Conservation (phyloP, 2,113 vertebrate species). For the Alosa alosa region DNA sequence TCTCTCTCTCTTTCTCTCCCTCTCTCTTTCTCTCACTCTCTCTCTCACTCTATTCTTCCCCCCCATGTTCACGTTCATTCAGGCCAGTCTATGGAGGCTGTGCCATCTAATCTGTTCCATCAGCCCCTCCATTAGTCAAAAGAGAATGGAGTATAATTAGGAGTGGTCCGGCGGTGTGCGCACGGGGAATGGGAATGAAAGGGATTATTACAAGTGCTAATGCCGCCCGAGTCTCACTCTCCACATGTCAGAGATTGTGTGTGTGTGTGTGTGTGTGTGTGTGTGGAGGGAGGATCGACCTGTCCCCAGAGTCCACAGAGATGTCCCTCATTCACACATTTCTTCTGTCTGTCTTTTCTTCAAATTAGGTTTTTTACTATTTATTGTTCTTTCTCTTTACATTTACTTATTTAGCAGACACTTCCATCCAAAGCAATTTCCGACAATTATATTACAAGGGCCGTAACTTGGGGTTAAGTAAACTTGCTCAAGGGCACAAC, state of each 20-base stretch:
- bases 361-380: not conserved
- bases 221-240: not conserved
- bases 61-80: constrained; percentile 54
- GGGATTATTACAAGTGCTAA: constrained; percentile 30
- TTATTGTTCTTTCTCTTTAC: not conserved
- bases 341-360: not conserved
- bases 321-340: not conserved
- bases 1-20: constrained; percentile 35
- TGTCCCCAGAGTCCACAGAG: not conserved
- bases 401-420: not conserved
- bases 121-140: constrained; percentile 72
- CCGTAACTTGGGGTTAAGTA: no score
- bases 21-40: constrained; percentile 36
- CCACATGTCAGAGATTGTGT: not conserved
- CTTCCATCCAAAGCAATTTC: no score
- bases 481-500: no score
- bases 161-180: constrained; percentile 57
- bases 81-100: constrained; percentile 46
- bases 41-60: constrained; percentile 43
- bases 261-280: no score
- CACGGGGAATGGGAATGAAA: constrained; percentile 53
- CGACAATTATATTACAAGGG: no score
- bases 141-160: constrained; percentile 74
- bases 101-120: constrained; percentile 71
- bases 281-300: not conserved